phyloP scores from a whole-genome alignment of 1,140 invertebrate genomes.

The Orussus abietinus region DNA sequence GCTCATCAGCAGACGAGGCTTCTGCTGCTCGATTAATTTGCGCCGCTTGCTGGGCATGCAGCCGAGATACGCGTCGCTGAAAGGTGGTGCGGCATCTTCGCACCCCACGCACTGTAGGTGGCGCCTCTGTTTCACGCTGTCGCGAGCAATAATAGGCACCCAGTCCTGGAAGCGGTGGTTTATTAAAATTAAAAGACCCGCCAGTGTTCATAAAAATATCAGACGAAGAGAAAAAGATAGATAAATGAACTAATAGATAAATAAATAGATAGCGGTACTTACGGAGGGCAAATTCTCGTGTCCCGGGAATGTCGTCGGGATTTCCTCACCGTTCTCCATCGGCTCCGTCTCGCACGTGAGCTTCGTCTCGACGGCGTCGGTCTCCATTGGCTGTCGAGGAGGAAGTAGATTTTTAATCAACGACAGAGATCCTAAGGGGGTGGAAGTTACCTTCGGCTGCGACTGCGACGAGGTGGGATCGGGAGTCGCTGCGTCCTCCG shows the following conservation, averaged over 20 bases:
- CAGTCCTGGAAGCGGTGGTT: conserved; percentile 59
- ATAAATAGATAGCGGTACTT: conserved; percentile 21
- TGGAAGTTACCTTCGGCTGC: no score
- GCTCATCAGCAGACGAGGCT: conserved; percentile 41
- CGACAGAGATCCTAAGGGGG: no score
- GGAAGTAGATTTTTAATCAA: no score
- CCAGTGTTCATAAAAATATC: conserved; percentile 12
- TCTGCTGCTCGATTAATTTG: conserved; percentile 61
- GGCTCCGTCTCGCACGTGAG: conserved; percentile 23
- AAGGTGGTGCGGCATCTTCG: no score
- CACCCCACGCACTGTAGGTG: conserved; percentile 43
- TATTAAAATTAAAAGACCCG: conserved; percentile 7
- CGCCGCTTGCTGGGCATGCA: conserved; percentile 77
- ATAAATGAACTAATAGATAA: not conserved
- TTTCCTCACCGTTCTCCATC: conserved; percentile 34
- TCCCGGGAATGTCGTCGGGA: conserved; percentile 41
- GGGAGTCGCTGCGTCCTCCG: no score
- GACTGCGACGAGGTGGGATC: no score
- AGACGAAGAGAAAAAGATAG: not conserved
- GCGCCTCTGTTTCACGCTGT: conserved; percentile 64
- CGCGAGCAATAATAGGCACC: conserved; percentile 76
- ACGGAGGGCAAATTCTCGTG: conserved; percentile 50
- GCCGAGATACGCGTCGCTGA: conserved; percentile 79
- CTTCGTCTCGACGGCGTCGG: conserved; percentile 29
- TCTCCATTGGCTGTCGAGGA: conserved; percentile 39